These are phyloP conservation scores for Hyaena hyaena DNA, from an alignment of 2,113 vertebrate genomes.

Conservation along the genomic window DNA sequence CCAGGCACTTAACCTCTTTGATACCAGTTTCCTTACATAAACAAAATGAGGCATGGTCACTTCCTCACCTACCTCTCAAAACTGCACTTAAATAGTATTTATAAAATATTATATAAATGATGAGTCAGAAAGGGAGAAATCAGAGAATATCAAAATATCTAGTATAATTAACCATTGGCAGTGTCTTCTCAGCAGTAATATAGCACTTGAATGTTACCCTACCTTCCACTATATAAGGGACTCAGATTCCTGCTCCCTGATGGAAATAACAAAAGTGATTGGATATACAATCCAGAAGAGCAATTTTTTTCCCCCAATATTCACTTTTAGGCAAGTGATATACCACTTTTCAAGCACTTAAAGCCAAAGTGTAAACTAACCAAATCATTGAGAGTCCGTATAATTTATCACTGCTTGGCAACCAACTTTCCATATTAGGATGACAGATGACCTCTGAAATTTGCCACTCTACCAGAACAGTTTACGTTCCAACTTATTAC, in stretches of 20 bases:
- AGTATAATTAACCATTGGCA: background rate
- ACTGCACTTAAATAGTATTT: background rate
- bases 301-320: background rate
- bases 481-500: conserved; percentile 62
- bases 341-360: conserved; percentile 10
- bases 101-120: background rate
- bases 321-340: conserved; percentile 21
- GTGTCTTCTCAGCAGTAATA: background rate
- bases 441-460: conserved; percentile 70
- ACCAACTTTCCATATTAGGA: conserved; percentile 58
- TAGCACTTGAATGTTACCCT: background rate
- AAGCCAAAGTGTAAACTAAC: conserved; percentile 50
- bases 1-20: background rate
- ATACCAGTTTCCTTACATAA: background rate
- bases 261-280: conserved; percentile 29
- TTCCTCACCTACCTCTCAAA: background rate
- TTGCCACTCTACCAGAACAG: conserved; percentile 66
- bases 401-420: conserved; percentile 60
- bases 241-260: rapidly evolving
- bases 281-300: background rate
- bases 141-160: background rate
- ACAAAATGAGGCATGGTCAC: background rate
- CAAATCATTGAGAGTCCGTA: conserved; percentile 47
- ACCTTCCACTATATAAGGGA: background rate
- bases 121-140: background rate